These are phyloP conservation scores for Pocillopora damicornis DNA, from an alignment of 64 coral and sea anemone species.

Conservation along the genomic window DNA sequence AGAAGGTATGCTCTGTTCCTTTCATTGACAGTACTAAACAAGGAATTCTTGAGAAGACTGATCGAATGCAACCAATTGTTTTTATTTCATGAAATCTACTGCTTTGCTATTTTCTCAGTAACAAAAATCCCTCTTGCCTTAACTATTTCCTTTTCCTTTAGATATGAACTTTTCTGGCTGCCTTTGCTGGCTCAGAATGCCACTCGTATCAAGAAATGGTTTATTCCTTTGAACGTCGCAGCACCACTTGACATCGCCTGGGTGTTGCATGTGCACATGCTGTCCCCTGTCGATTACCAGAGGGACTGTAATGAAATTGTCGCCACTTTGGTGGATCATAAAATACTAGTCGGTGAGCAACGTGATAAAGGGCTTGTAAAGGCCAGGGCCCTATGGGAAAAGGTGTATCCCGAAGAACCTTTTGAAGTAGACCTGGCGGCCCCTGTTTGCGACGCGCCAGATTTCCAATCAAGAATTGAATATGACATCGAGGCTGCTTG, in stretches of 20 bases:
- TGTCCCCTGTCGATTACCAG: conserved; percentile 42
- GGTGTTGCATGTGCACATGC: conserved; percentile 66
- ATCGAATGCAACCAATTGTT: too few relatives aligned
- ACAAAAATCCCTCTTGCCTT: neutral
- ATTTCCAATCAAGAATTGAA: conserved; percentile 30
- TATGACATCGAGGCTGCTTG: conserved; percentile 45
- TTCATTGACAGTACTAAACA: too few relatives aligned
- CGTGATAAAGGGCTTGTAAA: conserved; percentile 1
- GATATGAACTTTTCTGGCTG: conserved; percentile 46
- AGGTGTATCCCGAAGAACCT: conserved; percentile 23
- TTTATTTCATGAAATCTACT: too few relatives aligned
- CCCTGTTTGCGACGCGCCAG: conserved; percentile 6
- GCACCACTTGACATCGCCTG: conserved; percentile 61
- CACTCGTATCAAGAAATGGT: neutral
- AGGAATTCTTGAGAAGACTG: too few relatives aligned
- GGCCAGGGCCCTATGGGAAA: conserved; percentile 17
- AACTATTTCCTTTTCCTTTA: neutral
- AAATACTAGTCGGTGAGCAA: conserved; percentile 12
- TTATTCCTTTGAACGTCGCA: neutral
- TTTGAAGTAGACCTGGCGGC: conserved; percentile 49
- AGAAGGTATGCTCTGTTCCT: conserved; percentile 6
- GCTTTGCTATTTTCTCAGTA: too few relatives aligned
- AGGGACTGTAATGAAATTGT: conserved; percentile 42
- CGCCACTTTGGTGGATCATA: conserved; percentile 33
- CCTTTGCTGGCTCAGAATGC: conserved; percentile 24